Base-by-base conservation (phyloP, 2,797 vertebrate species). In the Rhinophrynus dorsalis region DNA sequence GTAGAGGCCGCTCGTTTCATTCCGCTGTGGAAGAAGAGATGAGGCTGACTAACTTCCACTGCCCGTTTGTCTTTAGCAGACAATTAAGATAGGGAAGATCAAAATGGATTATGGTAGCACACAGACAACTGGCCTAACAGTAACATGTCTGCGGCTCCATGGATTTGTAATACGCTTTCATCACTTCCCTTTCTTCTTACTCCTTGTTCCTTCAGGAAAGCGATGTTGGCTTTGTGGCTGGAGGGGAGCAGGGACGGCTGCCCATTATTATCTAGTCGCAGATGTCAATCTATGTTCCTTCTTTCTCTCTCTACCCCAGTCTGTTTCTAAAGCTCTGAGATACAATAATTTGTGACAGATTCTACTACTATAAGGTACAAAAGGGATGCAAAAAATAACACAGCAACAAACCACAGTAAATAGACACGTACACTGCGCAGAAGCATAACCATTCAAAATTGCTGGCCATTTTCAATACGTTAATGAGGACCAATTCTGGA, bases 221-320 rank as follows among this genome's bases (percentile, higher is more conserved):
- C 90, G 89, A 84, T 83, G 84, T 85, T 88, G 81, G 90, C 91
- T 93, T 93, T 93, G 89, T 92, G 90, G 89, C 93, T 92, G 90
- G 92, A 94, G 92, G 91, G 91, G 92, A 90, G 93, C 90, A 89
- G 90, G 52, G 93, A 93, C 89, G 86, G 92, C 88, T 86, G 85
- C 88, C 90, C 87, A 90, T 94, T 92, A 94, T 93, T 95, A 95
- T 93, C 92, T 90, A 91, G 89, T 87, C 91, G 91, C 88, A 92
- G 91, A 94, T 94, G 90, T 92, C 89, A 90, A 90, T 88, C 87
- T 90, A 88, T 87, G 85, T 84, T 88, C 85, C 83, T 82, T 89
- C 88, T 87, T 87, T 89, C 42, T 60, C 33, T 45, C 55, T 47
- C 29, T 62, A 59, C 33, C 59, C 32, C 52, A 87, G 85, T 90